Evolutionary conservation across 1,140 invertebrate genomes (phyloP), one percentile per base, ranked within the genome.

Genomic region (Aphelinus atriplicis): DNA sequence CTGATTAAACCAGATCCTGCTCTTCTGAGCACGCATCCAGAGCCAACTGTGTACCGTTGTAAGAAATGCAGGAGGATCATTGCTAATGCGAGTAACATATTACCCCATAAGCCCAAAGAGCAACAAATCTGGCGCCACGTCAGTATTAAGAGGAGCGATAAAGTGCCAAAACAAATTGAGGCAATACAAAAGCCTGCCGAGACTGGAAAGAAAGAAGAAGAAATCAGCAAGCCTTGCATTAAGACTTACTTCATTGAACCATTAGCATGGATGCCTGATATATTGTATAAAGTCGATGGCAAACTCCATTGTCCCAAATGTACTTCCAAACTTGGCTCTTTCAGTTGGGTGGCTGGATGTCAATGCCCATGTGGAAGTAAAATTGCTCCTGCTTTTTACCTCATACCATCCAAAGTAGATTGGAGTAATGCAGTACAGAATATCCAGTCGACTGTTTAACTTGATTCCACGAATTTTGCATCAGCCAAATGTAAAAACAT

Each of bases 231-330:
- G 67, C 78, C 86, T 53, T 96, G 95, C 81, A 89, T 87, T 0
- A 90, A 92, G 79, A 94, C 92, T 71, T 91, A 93, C 82, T 96
- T 96, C 84, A 88, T 95, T 71, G 95, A 96, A 86, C 95, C 95
- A 1, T 88, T 96, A 80, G 87, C 90, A 42, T 96, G 95, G 95
- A 96, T 96, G 94, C 87, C 89, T 26, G 90, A 91, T 78, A 92
- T 94, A 58, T 87, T 89, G 56, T 90, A 92, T 78, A 90, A 89
- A 71, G 90, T 91, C 2, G 91, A 94, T 80, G 94, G 94, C 2
- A 95, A 95, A 85, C 85, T 96, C n/a, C 89, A 93, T 83, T 96
- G 95, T 84, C 95, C 95, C 45, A 95, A 95, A 84, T 96, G 95
- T 79, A 88, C 89, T 60, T 91, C 91, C 60, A 95, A 95, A 85